phyloP scores from a whole-genome alignment of 2,797 vertebrate species.

The Tadarida brasiliensis region DNA sequence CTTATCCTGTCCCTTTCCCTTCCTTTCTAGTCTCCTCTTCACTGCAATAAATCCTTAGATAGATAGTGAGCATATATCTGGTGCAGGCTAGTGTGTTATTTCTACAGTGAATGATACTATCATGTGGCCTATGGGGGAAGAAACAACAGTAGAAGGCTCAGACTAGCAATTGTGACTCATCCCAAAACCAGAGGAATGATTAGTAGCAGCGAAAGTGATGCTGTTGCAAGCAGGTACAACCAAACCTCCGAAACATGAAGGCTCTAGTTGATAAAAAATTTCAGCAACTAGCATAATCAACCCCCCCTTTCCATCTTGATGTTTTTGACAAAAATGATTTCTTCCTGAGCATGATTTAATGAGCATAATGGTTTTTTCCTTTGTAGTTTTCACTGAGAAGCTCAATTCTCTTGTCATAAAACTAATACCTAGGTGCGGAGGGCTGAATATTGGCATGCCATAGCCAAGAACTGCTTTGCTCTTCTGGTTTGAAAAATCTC shows the following conservation, averaged over 20 bases:
- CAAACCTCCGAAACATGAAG: not conserved
- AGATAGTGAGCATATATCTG: not conserved
- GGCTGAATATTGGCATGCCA: not conserved
- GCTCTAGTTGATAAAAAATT: not conserved
- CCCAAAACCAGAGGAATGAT: not conserved
- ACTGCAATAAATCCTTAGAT: not conserved
- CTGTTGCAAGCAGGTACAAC: not conserved
- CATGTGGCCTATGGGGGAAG: not conserved
- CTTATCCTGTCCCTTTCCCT: not conserved
- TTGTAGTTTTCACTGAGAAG: not conserved
- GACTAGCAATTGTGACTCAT: constrained; percentile 18
- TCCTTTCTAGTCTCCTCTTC: not conserved
- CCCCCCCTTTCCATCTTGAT: not conserved
- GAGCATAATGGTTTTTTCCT: not conserved
- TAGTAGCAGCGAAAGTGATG: constrained; percentile 30
- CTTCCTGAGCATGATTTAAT: not conserved
- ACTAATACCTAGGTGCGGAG: not conserved
- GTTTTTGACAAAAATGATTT: not conserved
- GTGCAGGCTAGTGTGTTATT: not conserved
- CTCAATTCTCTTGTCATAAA: not conserved
- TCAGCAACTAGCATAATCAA: not conserved
- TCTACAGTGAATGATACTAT: not conserved
- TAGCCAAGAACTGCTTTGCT: not conserved
- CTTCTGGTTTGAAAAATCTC: not conserved
- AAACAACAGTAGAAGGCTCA: not conserved